These are phyloP conservation scores for Zingel zingel DNA, from an alignment of 2,113 vertebrate genomes.

Conservation along the genomic window DNA sequence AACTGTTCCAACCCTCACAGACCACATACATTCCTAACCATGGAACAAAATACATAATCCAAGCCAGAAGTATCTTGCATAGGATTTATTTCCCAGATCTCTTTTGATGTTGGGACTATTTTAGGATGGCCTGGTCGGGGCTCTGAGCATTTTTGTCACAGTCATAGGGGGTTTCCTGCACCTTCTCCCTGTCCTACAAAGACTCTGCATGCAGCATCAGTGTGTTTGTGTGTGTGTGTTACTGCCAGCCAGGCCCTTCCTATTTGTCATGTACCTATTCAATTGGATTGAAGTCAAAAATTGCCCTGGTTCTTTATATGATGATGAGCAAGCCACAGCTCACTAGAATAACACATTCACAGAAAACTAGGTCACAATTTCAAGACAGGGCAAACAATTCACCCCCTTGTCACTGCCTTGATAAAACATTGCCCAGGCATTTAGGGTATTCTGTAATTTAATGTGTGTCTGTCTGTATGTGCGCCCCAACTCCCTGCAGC, in stretches of 20 bases:
- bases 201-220: conserved; percentile 22
- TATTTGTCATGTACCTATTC: conserved; percentile 62
- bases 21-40: conserved; percentile 72
- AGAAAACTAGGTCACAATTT: conserved; percentile 72
- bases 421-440: conserved; percentile 63
- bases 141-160: conserved; percentile 40
- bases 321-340: conserved; percentile 65
- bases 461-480: conserved; percentile 68
- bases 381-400: conserved; percentile 63
- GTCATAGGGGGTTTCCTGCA: conserved; percentile 32
- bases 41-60: conserved; percentile 62
- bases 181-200: conserved; percentile 33
- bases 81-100: conserved; percentile 37
- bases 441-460: conserved; percentile 63
- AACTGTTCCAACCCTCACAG: conserved; percentile 59
- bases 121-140: conserved; percentile 27
- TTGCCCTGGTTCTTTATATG: conserved; percentile 57
- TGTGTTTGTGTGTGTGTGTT: conserved; percentile 29
- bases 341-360: conserved; percentile 58
- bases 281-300: conserved; percentile 57
- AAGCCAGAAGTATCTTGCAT: conserved; percentile 55
- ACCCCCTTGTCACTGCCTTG: conserved; percentile 52
- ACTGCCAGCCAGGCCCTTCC: conserved; percentile 2
- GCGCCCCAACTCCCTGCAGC: conserved; percentile 37
- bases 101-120: conserved; percentile 51